phyloP scores from a whole-genome alignment of 2,888 invertebrate genomes.

The Synergus laeviventris region DNA sequence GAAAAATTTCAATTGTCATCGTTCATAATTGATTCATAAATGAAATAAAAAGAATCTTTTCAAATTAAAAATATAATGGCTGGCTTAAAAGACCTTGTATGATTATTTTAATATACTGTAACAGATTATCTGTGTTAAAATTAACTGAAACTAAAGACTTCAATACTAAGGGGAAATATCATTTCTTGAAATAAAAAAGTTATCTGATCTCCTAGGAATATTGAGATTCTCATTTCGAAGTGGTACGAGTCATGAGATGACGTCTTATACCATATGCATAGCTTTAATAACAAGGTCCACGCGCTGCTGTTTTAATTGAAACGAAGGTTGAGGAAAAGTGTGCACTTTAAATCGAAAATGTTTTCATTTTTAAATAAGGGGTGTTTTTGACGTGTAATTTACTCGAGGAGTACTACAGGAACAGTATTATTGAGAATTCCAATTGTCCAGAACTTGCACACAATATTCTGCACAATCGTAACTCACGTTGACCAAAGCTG shows the following conservation, averaged over 20 bases:
- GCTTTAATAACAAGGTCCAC: neutral
- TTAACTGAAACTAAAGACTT: no score
- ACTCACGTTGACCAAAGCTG: neutral
- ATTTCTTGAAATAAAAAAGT: conserved; percentile 31
- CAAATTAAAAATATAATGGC: neutral
- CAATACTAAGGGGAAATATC: neutral
- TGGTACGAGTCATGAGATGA: neutral
- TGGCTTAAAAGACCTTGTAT: neutral
- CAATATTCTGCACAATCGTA: neutral
- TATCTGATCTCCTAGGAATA: conserved; percentile 23
- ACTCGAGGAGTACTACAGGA: no score
- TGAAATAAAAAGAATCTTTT: neutral
- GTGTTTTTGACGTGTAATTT: no score
- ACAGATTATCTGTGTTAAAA: neutral
- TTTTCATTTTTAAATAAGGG: no score
- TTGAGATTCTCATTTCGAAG: conserved; percentile 11
- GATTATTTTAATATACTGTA: neutral
- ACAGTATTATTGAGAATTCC: neutral
- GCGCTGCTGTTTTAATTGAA: neutral
- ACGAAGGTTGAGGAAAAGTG: neutral
- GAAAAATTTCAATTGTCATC: neutral
- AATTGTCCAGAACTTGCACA: neutral
- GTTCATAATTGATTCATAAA: neutral
- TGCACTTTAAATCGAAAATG: no score
- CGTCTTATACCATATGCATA: conserved; percentile 14